These are phyloP conservation scores for Diorhabda sublineata DNA, from an alignment of 1,140 invertebrate genomes.

Conservation along the genomic window DNA sequence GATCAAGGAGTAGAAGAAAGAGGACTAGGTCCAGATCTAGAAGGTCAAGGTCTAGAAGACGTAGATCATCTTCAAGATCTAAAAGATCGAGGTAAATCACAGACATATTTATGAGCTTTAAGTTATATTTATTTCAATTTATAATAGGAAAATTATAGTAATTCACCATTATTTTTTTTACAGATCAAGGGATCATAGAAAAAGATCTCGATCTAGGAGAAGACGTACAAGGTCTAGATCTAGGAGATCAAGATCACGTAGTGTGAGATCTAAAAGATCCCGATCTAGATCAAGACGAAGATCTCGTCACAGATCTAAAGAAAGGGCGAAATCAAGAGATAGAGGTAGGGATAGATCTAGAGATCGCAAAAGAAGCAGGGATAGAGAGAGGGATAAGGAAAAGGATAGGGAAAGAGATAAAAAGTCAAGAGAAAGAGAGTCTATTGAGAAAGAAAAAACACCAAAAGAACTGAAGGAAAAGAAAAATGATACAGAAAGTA, in stretches of 20 bases:
- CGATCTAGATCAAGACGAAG: conserved; percentile 37
- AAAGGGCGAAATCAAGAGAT: conserved; percentile 27
- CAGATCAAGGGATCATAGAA: conserved; percentile 39
- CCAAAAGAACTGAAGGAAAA: conserved; percentile 39
- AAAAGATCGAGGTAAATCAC: conserved; percentile 37
- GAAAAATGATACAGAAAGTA: conserved; percentile 39
- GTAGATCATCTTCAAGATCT: conserved; percentile 49
- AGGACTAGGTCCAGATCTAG: conserved; percentile 50
- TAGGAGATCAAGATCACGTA: conserved; percentile 39
- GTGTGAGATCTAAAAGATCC: conserved; percentile 39
- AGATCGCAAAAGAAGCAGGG: conserved; percentile 42
- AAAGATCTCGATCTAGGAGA: conserved; percentile 49
- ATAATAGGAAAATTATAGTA: no score
- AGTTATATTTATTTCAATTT: no score
- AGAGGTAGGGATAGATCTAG: conserved; percentile 38
- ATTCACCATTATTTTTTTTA: neutral
- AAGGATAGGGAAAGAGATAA: conserved; percentile 45
- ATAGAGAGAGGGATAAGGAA: conserved; percentile 48
- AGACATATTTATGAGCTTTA: neutral
- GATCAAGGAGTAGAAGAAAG: conserved; percentile 53
- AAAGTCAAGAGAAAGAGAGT: conserved; percentile 36
- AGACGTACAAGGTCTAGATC: conserved; percentile 54
- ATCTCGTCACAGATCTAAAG: conserved; percentile 34
- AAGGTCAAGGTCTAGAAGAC: conserved; percentile 54
- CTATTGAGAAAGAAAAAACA: conserved; percentile 22